phyloP scores from a whole-genome alignment of 2,797 vertebrate genomes.

The Prionace glauca region DNA sequence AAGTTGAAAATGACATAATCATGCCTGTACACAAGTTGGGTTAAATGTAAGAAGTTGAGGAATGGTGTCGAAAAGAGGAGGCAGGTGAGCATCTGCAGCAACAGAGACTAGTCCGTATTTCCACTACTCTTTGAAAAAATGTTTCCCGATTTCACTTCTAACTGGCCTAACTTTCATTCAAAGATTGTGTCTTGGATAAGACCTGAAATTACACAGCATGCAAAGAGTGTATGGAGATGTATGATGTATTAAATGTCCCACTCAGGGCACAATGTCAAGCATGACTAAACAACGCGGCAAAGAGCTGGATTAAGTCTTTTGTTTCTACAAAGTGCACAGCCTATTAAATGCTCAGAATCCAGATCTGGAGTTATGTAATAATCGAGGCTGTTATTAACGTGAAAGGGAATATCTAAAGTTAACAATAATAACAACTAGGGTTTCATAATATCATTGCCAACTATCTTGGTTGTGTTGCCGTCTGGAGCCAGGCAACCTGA shows the following conservation, averaged over 20 bases:
- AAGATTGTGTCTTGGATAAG: background rate
- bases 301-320: background rate
- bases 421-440: constrained; percentile 11
- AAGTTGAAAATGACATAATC: too few relatives aligned
- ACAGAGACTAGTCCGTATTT: background rate
- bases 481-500: background rate
- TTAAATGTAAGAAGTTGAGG: background rate
- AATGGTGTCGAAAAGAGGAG: background rate
- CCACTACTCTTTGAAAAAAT: background rate
- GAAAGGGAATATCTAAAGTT: background rate
- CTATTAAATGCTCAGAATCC: background rate
- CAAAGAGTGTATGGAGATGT: background rate
- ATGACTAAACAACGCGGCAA: too few relatives aligned
- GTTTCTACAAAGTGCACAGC: background rate
- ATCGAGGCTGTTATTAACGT: constrained; percentile 3
- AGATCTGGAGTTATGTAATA: background rate
- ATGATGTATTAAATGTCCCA: background rate
- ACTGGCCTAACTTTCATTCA: constrained; percentile 12
- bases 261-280: background rate
- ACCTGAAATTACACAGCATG: background rate
- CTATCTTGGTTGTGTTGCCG: background rate
- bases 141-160: background rate
- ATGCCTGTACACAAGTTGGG: background rate
- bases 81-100: background rate
- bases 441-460: background rate